A percentile compares a stretch with the other conserved stretches of the same genome.
Evolutionary conservation across 2,888 invertebrate genomes (phyloP).

Genomic region (Apamea sordens): DNA sequence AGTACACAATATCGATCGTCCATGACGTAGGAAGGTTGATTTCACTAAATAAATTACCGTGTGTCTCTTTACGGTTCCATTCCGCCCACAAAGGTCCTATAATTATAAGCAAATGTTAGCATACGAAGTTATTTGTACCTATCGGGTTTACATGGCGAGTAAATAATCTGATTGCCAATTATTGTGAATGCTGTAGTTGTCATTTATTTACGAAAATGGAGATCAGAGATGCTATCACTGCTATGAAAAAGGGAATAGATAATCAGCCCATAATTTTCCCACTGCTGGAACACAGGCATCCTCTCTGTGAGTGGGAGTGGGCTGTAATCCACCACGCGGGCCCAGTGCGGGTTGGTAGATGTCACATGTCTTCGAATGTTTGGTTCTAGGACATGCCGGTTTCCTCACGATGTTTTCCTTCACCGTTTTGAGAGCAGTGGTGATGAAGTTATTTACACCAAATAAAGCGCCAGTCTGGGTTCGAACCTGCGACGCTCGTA

Average conservation of each 20-base stretch:
- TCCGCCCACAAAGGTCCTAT: constrained; percentile 57
- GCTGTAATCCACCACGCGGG: background rate
- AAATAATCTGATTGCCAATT: constrained; percentile 37
- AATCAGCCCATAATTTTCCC: background rate
- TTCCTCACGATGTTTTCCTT: background rate
- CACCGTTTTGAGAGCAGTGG: background rate
- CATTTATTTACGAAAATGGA: background rate
- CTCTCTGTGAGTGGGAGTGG: no score
- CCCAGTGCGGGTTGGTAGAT: background rate
- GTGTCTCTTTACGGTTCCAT: constrained; percentile 53
- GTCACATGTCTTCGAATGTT: background rate
- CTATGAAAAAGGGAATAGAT: background rate
- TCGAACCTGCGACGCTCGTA: background rate
- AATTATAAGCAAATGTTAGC: constrained; percentile 63
- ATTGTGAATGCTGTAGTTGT: background rate
- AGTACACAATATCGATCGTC: constrained; percentile 50
- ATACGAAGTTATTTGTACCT: constrained; percentile 35
- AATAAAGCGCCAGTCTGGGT: background rate
- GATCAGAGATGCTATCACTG: background rate
- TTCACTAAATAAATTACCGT: constrained; percentile 56
- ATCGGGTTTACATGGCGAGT: constrained; percentile 9
- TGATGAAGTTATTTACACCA: no score
- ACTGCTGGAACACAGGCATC: background rate
- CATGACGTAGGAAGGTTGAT: constrained; percentile 46
- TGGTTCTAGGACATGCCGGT: background rate